A percentile compares a stretch with the other conserved stretches of the same genome.
phyloP scores from a whole-genome alignment of 2,888 invertebrate genomes.

The Cabera pusaria region DNA sequence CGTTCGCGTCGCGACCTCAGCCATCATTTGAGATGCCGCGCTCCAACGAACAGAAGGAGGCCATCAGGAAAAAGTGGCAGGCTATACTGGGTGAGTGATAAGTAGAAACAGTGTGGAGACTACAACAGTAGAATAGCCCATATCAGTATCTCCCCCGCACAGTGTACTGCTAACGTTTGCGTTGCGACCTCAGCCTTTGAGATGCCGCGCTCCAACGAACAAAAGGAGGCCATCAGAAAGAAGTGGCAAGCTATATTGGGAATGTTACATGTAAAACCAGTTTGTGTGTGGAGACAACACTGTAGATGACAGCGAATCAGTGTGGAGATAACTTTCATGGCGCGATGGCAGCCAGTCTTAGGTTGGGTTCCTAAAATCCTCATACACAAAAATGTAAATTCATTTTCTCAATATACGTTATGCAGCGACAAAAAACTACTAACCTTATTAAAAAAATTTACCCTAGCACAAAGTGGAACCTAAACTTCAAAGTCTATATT shows the following conservation, averaged over 20 bases:
- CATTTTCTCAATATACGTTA: too few relatives aligned
- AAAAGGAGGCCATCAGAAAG: conserved; percentile 90
- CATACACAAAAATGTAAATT: too few relatives aligned
- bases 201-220: conserved; percentile 86
- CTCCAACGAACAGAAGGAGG: conserved; percentile 89
- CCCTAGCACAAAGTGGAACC: too few relatives aligned
- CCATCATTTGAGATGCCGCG: conserved; percentile 81
- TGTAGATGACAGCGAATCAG: too few relatives aligned
- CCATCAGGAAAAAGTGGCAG: conserved; percentile 92
- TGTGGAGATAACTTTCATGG: too few relatives aligned
- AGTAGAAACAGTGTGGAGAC: conserved; percentile 35
- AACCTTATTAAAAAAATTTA: too few relatives aligned
- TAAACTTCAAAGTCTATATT: too few relatives aligned
- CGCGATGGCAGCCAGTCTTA: too few relatives aligned
- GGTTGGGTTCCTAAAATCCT: too few relatives aligned
- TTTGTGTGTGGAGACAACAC: too few relatives aligned
- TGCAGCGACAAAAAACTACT: too few relatives aligned
- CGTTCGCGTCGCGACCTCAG: conserved; percentile 43
- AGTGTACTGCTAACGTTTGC: conserved; percentile 40
- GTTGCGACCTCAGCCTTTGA: conserved; percentile 64
- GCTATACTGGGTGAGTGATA: conserved; percentile 86
- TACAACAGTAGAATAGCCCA: conserved; percentile 41
- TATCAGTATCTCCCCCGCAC: conserved; percentile 39
- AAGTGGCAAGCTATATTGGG: conserved; percentile 93
- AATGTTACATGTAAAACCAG: too few relatives aligned